phyloP scores from a whole-genome alignment of 37 sponge, comb jelly and placozoan species.

The Axinella damicornis region DNA sequence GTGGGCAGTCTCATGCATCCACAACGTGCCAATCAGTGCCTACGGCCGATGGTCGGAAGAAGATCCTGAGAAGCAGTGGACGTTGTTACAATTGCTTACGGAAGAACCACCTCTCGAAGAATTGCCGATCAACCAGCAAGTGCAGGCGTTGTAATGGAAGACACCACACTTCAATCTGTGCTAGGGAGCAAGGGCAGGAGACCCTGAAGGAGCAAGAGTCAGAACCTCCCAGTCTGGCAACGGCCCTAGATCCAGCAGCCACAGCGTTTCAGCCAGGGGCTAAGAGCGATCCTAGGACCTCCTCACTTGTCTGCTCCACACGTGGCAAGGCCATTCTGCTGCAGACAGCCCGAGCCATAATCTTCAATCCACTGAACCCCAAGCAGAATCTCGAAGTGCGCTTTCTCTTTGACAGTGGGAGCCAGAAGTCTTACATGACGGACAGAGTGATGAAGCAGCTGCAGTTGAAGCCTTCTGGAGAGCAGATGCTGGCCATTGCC shows the following conservation, averaged over 20 bases:
- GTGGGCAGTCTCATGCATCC: conserved; percentile 44
- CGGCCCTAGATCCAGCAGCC: neutral
- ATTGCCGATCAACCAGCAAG: conserved; percentile 21
- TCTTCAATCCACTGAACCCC: conserved; percentile 7
- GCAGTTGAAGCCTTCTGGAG: neutral
- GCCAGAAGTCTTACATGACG: too few species aligned
- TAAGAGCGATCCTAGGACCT: too few species aligned
- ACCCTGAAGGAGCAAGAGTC: neutral
- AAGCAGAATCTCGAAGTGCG: neutral
- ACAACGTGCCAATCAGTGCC: conserved; percentile 21
- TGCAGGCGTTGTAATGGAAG: conserved; percentile 12
- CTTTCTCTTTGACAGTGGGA: conserved; percentile 31
- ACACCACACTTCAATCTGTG: conserved; percentile 62
- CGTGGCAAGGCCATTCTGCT: too few species aligned
- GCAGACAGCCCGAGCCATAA: conserved; percentile 18
- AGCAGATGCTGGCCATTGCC: neutral
- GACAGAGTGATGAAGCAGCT: neutral
- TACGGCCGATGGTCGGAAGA: neutral
- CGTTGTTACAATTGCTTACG: too few species aligned
- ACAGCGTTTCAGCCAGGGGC: neutral
- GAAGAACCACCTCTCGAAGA: too few species aligned
- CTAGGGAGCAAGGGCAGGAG: too few species aligned
- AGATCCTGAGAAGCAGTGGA: too few species aligned
- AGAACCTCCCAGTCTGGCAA: neutral
- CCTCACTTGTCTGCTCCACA: too few species aligned